Conservation (phyloP, 2,888 invertebrate genomes). For the Ephialtes manifestator region DNA sequence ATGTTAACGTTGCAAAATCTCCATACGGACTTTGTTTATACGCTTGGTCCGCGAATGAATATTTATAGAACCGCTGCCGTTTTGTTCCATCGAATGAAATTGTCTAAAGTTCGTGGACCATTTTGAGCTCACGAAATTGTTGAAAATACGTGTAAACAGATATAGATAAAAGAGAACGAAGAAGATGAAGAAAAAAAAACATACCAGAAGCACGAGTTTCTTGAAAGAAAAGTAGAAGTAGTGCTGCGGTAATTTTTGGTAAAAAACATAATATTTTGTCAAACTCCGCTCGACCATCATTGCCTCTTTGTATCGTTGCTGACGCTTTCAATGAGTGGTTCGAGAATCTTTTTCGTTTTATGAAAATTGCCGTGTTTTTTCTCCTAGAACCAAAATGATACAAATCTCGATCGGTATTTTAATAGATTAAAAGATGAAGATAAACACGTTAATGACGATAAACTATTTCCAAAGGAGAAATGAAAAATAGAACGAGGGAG, state of each 20-base stretch:
- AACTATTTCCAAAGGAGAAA: constrained; percentile 46
- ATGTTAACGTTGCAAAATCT: constrained; percentile 56
- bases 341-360: not conserved
- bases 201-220: constrained; percentile 1
- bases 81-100: constrained; percentile 65
- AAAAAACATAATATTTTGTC: constrained; percentile 39
- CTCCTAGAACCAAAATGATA: constrained; percentile 6
- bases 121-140: constrained; percentile 65
- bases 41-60: constrained; percentile 54
- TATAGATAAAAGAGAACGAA: constrained; percentile 17
- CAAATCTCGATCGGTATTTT: constrained; percentile 63
- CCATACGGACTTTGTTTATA: constrained; percentile 54
- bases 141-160: constrained; percentile 29
- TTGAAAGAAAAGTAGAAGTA: not conserved
- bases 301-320: constrained; percentile 45
- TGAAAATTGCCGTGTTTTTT: constrained; percentile 34
- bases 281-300: constrained; percentile 36
- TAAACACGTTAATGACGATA: constrained; percentile 27
- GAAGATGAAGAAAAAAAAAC: no score
- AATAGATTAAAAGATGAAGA: constrained; percentile 35
- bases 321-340: constrained; percentile 13
- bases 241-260: constrained; percentile 16
- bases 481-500: constrained; percentile 7
- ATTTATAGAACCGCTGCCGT: constrained; percentile 66
- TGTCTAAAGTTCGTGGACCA: constrained; percentile 63